Evolutionary conservation across 2,113 vertebrate species (phyloP).

Genomic region (Lasiurus cinereus): DNA sequence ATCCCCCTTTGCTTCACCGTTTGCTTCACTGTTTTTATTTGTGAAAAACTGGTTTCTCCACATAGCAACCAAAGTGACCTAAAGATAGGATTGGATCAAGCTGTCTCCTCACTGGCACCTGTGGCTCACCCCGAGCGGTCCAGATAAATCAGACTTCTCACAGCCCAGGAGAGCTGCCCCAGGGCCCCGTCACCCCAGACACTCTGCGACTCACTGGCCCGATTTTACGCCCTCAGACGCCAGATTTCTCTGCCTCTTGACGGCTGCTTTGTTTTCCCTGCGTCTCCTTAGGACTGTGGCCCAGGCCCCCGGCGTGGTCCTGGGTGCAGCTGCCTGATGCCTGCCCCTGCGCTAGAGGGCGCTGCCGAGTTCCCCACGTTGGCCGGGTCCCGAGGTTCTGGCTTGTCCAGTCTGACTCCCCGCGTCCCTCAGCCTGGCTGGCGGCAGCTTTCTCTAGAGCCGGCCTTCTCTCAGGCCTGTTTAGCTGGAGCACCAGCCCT

Average conservation of each 20-base stretch:
- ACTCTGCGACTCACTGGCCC: background rate
- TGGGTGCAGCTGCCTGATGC: background rate
- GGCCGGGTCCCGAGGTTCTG: rapidly evolving
- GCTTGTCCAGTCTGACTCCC: background rate
- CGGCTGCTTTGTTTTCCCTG: background rate
- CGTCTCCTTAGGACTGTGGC: background rate
- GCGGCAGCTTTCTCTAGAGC: background rate
- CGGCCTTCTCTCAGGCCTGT: background rate
- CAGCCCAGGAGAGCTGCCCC: background rate
- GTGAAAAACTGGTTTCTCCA: background rate
- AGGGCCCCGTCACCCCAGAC: background rate
- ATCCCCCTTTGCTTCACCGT: background rate
- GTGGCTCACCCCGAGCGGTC: background rate
- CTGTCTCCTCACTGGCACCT: background rate
- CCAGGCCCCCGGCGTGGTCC: background rate
- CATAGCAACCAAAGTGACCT: background rate
- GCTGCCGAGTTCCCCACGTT: rapidly evolving
- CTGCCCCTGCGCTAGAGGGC: background rate
- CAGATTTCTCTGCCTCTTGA: background rate
- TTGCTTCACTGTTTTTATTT: background rate
- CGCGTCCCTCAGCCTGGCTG: no score
- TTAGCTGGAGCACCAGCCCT: background rate
- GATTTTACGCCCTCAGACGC: background rate
- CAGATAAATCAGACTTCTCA: background rate
- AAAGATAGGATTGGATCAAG: background rate